Conservation (phyloP, 1,140 invertebrate genomes). For the Dendroctonus valens region DNA sequence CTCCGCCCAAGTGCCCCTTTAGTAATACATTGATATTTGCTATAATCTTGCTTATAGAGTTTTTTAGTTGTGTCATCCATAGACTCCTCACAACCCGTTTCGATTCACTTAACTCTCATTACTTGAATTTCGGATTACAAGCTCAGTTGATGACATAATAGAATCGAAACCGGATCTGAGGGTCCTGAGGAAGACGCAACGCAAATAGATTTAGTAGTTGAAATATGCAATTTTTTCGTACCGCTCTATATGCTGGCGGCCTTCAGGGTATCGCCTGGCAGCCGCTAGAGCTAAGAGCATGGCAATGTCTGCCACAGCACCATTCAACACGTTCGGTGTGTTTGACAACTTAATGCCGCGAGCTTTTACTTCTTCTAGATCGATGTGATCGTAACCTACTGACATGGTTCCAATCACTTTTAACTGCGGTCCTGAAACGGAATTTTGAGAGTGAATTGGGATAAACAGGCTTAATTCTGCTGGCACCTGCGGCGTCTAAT, state of each 20-base stretch:
- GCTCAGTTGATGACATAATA: no score
- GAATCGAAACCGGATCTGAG: background rate
- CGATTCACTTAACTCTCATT: no score
- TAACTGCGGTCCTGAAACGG: constrained; percentile 61
- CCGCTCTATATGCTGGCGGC: constrained; percentile 63
- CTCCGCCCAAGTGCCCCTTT: constrained; percentile 25
- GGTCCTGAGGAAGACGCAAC: background rate
- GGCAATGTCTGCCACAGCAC: constrained; percentile 80
- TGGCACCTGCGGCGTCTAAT: constrained; percentile 45
- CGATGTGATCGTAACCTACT: constrained; percentile 77
- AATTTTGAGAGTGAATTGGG: constrained; percentile 4
- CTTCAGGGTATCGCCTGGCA: constrained; percentile 72
- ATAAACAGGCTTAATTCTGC: constrained; percentile 1
- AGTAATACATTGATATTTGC: background rate
- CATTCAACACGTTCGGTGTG: constrained; percentile 76
- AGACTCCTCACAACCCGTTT: no score
- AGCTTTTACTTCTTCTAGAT: constrained; percentile 62
- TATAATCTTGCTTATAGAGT: background rate
- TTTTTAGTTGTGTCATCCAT: no score
- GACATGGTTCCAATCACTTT: constrained; percentile 87
- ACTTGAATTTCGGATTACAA: no score
- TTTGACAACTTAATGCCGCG: constrained; percentile 71
- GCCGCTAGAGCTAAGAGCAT: constrained; percentile 74
- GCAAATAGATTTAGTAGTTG: background rate
- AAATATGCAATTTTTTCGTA: constrained; percentile 52